Evolutionary conservation across 2,113 vertebrate genomes (phyloP), one percentile per base, ranked within the genome.

Genomic region (Carassius auratus): DNA sequence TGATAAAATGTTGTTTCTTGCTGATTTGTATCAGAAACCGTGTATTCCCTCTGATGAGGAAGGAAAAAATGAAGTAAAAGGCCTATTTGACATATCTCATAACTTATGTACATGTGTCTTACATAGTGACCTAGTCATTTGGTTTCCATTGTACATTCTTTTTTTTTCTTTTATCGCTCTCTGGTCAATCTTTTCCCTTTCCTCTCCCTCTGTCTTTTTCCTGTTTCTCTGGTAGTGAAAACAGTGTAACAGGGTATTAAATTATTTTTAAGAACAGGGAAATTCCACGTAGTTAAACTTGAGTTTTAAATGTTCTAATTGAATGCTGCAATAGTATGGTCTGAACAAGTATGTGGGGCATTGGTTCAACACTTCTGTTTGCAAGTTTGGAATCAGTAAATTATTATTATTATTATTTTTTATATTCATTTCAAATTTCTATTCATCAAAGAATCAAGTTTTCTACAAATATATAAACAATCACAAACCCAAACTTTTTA

Each of bases 1-100:
- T 55, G 45, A 69, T 82, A 42, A 52, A 82, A 82, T 6, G 55
- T 52, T 52, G 45, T 68, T 45, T 55, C 23, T 82, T 52, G 45
- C 10, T 33, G n/a, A 13, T 80, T 45, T 45, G 7, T 42, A 21
- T 23, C 21, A 33, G 26, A 59, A 45, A 26, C 6, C 7, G 64
- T 23, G 3, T 26, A 19, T 80, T 15, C 8, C 45, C n/a, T 52
- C 7, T 21, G 36, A 64, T 9, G 59, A 64, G 38, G n/a, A 45
- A 45, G 38, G 9, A 48, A 33, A 66, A 66, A 61, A 38, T 9
- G 9, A 80, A 62, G 33, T 26, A 45, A 19, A 42, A 48, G 36
- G 48, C n/a, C 7, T 6, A 26, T 64, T 42, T 45, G 23, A 48
- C 45, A 80, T 48, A 48, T 19, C 6, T 26, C 12, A 59, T 59